Evolutionary conservation across 2,888 invertebrate genomes (phyloP).

Genomic region (Drosophila helvetica): DNA sequence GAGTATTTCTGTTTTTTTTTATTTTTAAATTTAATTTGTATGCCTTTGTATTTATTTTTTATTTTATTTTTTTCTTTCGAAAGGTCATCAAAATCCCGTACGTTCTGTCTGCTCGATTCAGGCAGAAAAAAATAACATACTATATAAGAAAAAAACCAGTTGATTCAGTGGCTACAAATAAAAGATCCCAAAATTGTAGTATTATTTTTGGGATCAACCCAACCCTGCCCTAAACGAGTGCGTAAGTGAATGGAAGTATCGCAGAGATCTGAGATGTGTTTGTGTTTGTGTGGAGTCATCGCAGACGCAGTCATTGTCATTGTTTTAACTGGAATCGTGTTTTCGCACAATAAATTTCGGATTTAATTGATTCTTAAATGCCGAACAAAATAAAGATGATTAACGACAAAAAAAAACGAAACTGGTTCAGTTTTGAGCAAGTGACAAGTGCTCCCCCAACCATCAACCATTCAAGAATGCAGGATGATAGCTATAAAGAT

Average conservation of each 20-base stretch:
- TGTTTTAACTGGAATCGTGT: constrained; percentile 25
- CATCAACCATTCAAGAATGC: too few species aligned
- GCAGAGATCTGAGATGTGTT: constrained; percentile 24
- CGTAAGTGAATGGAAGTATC: constrained; percentile 27
- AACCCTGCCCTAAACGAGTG: constrained; percentile 10
- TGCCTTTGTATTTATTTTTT: too few species aligned
- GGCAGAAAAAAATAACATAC: constrained; percentile 2
- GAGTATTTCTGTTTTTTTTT: too few species aligned
- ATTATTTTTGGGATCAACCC: constrained; percentile 24
- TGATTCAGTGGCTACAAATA: background rate
- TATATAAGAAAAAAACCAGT: constrained; percentile 2
- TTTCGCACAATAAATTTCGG: constrained; percentile 36
- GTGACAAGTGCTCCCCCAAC: too few species aligned
- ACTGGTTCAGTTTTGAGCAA: constrained; percentile 7
- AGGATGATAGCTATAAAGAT: background rate
- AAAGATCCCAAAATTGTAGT: constrained; percentile 19
- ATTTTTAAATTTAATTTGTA: too few species aligned
- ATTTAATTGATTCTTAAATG: constrained; percentile 30
- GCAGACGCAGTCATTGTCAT: constrained; percentile 36
- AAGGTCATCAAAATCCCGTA: background rate
- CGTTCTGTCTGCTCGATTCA: constrained; percentile 4
- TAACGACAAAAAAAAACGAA: constrained; percentile 18
- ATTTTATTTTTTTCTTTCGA: background rate
- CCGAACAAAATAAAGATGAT: constrained; percentile 22
- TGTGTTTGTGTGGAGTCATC: constrained; percentile 16